A percentile compares a stretch with the other conserved stretches of the same genome.
Conservation (phyloP, 2,888 invertebrate genomes). For the Scrobipalpa costella region DNA sequence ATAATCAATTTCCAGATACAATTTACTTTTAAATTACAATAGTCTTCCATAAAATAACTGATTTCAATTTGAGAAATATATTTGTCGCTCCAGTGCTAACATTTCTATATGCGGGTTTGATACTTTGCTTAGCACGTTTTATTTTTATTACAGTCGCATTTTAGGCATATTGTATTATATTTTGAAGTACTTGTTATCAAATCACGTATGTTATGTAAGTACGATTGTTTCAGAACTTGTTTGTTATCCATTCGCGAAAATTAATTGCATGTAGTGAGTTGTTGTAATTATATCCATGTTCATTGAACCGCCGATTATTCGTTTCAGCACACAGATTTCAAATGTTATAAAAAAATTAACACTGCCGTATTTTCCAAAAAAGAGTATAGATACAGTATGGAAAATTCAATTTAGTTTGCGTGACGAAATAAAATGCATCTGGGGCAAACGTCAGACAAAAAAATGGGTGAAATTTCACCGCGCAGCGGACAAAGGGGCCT, state of each 20-base stretch:
- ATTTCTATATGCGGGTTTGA: too few relatives aligned
- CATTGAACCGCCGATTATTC: not conserved
- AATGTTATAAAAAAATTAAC: constrained; percentile 2
- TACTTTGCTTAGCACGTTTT: too few relatives aligned
- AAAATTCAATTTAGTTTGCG: not conserved
- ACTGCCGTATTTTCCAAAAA: not conserved
- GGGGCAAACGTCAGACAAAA: constrained; percentile 16
- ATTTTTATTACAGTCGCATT: too few relatives aligned
- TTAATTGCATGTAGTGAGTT: not conserved
- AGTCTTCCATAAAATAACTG: too few relatives aligned
- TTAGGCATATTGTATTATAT: too few relatives aligned
- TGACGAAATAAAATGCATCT: constrained; percentile 10
- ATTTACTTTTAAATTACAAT: too few relatives aligned
- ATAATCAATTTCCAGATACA: too few relatives aligned
- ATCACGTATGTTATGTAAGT: too few relatives aligned
- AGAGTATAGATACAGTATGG: not conserved
- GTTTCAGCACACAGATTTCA: not conserved
- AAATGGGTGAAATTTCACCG: constrained; percentile 23
- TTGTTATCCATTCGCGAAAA: not conserved
- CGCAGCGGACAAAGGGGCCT: constrained; percentile 22
- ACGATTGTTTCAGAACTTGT: not conserved
- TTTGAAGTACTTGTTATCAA: too few relatives aligned
- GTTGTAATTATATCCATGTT: not conserved
- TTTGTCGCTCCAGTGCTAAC: too few relatives aligned
- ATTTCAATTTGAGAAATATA: too few relatives aligned